These are phyloP conservation scores for Protonemura montana DNA, from an alignment of 2,888 invertebrate species.

Conservation along the genomic window DNA sequence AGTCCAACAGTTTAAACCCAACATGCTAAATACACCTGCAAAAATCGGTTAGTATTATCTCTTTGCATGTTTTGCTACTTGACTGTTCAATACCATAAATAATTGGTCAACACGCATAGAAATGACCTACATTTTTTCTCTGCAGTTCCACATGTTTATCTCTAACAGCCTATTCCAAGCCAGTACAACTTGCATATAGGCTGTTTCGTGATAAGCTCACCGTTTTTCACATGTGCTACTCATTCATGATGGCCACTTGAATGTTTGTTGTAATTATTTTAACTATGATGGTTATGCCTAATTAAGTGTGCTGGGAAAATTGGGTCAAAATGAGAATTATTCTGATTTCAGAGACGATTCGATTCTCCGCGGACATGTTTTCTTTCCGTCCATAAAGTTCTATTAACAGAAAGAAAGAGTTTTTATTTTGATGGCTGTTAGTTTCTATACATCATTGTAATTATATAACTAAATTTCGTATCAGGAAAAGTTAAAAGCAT, in stretches of 20 bases:
- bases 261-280: not conserved
- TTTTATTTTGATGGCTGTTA: too few relatives aligned
- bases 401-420: too few relatives aligned
- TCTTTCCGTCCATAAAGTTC: too few relatives aligned
- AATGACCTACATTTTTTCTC: constrained; percentile 1
- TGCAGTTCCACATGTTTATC: not conserved
- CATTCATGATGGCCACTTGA: not conserved
- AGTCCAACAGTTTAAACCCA: not conserved
- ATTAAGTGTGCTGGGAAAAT: not conserved
- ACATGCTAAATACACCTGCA: not conserved
- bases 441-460: too few relatives aligned
- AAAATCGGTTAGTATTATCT: not conserved
- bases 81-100: not conserved
- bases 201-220: not conserved
- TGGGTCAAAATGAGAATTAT: not conserved
- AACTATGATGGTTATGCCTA: not conserved
- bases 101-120: not conserved
- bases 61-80: constrained; percentile 12
- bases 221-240: not conserved
- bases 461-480: too few relatives aligned
- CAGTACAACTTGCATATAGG: not conserved
- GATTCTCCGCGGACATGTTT: not conserved
- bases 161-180: too few relatives aligned
- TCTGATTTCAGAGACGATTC: not conserved
- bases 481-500: too few relatives aligned